Evolutionary conservation across 2,797 vertebrate genomes (phyloP), one percentile per base, ranked within the genome.

Genomic region (Propithecus perrieri): DNA sequence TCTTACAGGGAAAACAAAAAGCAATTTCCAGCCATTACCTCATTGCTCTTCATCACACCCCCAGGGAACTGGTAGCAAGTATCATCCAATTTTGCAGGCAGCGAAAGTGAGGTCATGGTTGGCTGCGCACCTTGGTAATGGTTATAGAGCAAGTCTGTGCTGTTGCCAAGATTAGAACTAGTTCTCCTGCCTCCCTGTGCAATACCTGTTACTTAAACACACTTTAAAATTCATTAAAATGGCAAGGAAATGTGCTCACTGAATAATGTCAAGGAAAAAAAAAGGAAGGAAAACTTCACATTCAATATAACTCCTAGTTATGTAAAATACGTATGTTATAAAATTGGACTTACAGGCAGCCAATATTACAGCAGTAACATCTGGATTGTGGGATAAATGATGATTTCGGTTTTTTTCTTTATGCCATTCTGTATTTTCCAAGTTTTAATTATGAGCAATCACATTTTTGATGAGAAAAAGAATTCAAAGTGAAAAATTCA

Each of bases 401-500:
- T 59, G 30, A 83, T 75, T 74, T 71, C 7, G 2, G 1, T 61
- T 72, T 85, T 85, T 38, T 46, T 48, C n/a, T 95, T 95, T 67
- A 53, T 53, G 5, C 17, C 43, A 57, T 30, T 85, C 86, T 74
- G 48, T 59, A 83, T 89, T 91, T 93, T 85, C 57, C 83, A 95
- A 81, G 61, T 83, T 94, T 79, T 93, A 85, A 95, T 83, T 78
- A 76, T 74, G 33, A 91, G 67, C 67, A 65, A 91, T 74, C 65
- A 86, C 57, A 71, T 83, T 53, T 94, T 91, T 83, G n/a, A 78
- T 83, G 55, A 94, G 57, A 96, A 95, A 86, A 94, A 59, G 26
- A 94, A 95, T 85, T 76, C 59, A 81, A 90, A 93, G 74, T 86
- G 3, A 61, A 94, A 95, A 94, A 93, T 96, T 95, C 61, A 92